Evolutionary conservation across 2,113 vertebrate species (phyloP).

Genomic region (Thomomys bottae): DNA sequence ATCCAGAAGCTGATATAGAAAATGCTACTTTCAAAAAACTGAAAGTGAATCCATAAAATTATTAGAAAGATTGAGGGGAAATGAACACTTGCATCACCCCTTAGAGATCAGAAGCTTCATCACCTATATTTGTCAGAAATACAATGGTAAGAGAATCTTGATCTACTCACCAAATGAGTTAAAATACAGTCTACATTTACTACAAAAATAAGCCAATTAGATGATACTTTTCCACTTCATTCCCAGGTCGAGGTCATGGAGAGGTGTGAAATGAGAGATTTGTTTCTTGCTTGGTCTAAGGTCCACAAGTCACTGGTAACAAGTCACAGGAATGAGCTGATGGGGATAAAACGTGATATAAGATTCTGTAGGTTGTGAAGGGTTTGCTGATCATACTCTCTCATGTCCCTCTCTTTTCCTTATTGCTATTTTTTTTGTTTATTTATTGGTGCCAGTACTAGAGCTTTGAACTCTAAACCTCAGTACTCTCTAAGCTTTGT

Average conservation of each 20-base stretch:
- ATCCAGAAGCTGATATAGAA: not conserved
- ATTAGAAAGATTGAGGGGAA: not conserved
- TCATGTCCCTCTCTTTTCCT: not conserved
- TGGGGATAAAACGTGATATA: not conserved
- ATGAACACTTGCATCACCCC: not conserved
- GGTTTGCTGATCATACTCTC: not conserved
- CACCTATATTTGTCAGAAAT: not conserved
- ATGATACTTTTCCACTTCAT: constrained; percentile 14
- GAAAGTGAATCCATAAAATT: not conserved
- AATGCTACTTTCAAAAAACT: not conserved
- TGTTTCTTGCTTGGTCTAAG: constrained; percentile 5
- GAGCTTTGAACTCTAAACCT: too few relatives aligned
- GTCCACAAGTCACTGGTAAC: not conserved
- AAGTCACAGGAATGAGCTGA: not conserved
- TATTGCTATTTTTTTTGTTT: too few relatives aligned
- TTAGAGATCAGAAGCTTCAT: not conserved
- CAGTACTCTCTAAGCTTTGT: too few relatives aligned
- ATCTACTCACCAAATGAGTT: not conserved
- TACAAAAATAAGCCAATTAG: not conserved
- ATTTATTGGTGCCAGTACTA: too few relatives aligned
- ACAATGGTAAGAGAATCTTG: not conserved
- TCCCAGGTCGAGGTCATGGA: not conserved
- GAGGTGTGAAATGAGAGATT: not conserved
- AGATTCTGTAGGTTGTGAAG: not conserved
- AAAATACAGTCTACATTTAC: constrained; percentile 10